Base-by-base conservation (phyloP, 2,888 invertebrate species). In the Meghimatium bilineatum region DNA sequence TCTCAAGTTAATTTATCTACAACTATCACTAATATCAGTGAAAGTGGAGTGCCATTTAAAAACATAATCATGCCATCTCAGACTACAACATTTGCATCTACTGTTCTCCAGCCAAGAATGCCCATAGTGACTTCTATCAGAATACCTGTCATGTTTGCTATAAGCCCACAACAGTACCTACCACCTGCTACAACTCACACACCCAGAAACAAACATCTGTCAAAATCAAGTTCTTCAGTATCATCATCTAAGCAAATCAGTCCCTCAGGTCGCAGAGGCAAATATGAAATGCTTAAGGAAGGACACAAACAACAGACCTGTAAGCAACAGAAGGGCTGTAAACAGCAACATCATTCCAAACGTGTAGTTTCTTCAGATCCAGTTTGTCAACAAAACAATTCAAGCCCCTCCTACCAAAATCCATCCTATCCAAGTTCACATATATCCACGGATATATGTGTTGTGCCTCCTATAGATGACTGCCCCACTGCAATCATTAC, bases 91-190 rank as follows among this genome's bases (percentile, higher is more conserved):
- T 26, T 3, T 77, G 26, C 36, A n/a, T 26, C 36, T 1, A 23
- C 1, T 38, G 14, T 14, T 23, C 60, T 26, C 36, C 36, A 36
- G 29, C 38, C 36, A 36, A 77, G 77, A 63, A 32, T 78, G 26
- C 2, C 78, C 23, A 44, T 67, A 1, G 5, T 67, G 20, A 49
- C 63, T 32, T n/a, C 52, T 3, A 29, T 67, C 26, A 80, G 80
- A 71, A 80, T 80, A 71, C 80, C 80, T 71, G 80, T 80, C 20
- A 71, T 80, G 12, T 52, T 80, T 23, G 36, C 34, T n/a, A 1
- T 80, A 32, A 34, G 17, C 5, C 80, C 80, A 1, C 71, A 71
- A 23, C 71, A 80, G 29, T 71, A 52, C 38, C 80, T 80, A n/a
- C 56, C 80, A 34, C 29, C 78, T 20, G 14, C 44, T 10, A n/a